These are phyloP conservation scores for Autographa pulchrina DNA, from an alignment of 2,888 invertebrate species.

Conservation along the genomic window DNA sequence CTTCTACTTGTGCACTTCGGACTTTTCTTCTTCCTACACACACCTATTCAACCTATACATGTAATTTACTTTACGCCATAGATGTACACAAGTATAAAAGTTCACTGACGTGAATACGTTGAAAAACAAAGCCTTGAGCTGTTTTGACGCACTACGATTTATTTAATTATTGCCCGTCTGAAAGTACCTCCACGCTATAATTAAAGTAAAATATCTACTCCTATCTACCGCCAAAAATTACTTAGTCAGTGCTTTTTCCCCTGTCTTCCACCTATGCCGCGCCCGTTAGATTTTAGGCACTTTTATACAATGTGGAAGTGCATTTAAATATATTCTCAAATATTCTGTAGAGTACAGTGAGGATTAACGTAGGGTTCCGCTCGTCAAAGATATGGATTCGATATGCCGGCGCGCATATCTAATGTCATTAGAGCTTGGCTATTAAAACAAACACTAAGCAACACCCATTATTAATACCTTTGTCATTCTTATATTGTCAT, in stretches of 20 bases:
- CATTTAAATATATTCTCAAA: not conserved
- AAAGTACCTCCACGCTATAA: constrained; percentile 8
- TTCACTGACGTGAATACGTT: not conserved
- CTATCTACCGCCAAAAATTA: not conserved
- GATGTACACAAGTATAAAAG: not conserved
- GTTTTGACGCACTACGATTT: not conserved
- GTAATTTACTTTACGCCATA: not conserved
- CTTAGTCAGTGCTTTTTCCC: too few relatives aligned
- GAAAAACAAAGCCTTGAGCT: not conserved
- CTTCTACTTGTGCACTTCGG: too few relatives aligned
- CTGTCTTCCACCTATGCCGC: too few relatives aligned
- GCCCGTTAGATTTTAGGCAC: not conserved
- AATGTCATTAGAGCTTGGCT: constrained; percentile 20
- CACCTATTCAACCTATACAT: too few relatives aligned
- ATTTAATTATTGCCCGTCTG: not conserved
- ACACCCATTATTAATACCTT: constrained; percentile 16
- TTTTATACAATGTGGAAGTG: not conserved
- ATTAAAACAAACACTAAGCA: constrained; percentile 13
- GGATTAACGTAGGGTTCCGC: constrained; percentile 22
- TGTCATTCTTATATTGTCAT: constrained; percentile 22
- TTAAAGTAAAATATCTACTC: not conserved
- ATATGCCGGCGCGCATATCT: constrained; percentile 18
- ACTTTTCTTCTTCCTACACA: too few relatives aligned
- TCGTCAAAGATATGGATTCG: constrained; percentile 32
- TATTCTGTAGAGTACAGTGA: not conserved